Evolutionary conservation across 2,797 vertebrate species (phyloP).

Genomic region (Rhinophrynus dorsalis): DNA sequence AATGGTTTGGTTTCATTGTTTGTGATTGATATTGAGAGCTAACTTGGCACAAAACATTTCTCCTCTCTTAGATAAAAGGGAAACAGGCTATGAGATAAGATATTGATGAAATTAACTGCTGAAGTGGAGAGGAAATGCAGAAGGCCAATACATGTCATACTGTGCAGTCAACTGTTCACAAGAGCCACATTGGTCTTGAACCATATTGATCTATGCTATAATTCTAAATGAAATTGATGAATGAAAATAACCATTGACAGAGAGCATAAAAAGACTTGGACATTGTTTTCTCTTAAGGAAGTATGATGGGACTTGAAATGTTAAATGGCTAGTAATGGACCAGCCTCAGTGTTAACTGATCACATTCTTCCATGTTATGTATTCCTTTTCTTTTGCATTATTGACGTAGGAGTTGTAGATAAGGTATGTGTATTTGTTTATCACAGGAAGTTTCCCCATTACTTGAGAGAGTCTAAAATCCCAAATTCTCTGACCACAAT

Average conservation of each 20-base stretch:
- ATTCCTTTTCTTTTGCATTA: too few species aligned
- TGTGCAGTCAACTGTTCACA: slow-evolving; percentile 63
- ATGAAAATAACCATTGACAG: slow-evolving; percentile 88
- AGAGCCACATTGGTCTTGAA: slow-evolving; percentile 79
- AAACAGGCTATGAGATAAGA: slow-evolving; percentile 63
- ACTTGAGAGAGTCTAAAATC: too few species aligned
- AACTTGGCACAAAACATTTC: slow-evolving; percentile 58
- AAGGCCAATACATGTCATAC: slow-evolving; percentile 67
- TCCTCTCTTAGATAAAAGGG: slow-evolving; percentile 60
- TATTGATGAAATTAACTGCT: slow-evolving; percentile 71
- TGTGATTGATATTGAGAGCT: slow-evolving; percentile 62
- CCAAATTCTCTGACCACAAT: too few species aligned
- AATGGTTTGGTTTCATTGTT: slow-evolving; percentile 53
- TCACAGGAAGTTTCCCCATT: too few species aligned
- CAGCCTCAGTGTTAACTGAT: too few species aligned
- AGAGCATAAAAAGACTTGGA: slow-evolving; percentile 85
- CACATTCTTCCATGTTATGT: too few species aligned
- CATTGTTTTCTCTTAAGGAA: slow-evolving; percentile 80
- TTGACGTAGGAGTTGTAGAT: too few species aligned
- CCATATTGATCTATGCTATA: slow-evolving; percentile 87
- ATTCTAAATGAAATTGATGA: slow-evolving; percentile 94
- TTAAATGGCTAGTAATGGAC: slow-evolving; percentile 56
- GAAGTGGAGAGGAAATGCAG: slow-evolving; percentile 70
- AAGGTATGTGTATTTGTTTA: too few species aligned
- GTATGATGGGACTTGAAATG: slow-evolving; percentile 81